A percentile compares a stretch with the other conserved stretches of the same genome.
phyloP scores from a whole-genome alignment of 2,797 vertebrate species.

The Lagocephalus sceleratus region DNA sequence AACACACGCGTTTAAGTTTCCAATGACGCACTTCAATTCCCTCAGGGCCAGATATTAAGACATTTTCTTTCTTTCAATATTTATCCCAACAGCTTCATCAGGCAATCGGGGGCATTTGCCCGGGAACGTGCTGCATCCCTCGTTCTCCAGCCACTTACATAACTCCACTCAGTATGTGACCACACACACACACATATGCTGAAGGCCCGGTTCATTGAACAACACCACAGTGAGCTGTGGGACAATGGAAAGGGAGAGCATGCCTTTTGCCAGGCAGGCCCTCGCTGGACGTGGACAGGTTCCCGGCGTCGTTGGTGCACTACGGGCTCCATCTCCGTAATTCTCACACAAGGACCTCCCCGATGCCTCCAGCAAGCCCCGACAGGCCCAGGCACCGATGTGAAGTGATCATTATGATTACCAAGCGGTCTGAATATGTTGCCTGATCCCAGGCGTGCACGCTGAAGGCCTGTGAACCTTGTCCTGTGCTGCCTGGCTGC shows the following conservation, averaged over 20 bases:
- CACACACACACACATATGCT: not conserved
- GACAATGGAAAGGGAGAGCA: not conserved
- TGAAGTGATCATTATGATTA: not conserved
- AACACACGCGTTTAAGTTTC: no score
- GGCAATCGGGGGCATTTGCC: not conserved
- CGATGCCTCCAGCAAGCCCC: not conserved
- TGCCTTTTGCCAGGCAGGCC: not conserved
- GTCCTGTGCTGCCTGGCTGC: conserved; percentile 30
- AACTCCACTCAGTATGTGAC: conserved; percentile 18
- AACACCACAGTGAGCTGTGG: not conserved
- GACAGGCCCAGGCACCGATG: conserved; percentile 20
- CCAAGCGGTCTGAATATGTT: not conserved
- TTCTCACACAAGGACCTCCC: conserved; percentile 3
- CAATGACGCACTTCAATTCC: no score
- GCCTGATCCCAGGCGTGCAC: conserved; percentile 11
- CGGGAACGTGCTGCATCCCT: conserved; percentile 32
- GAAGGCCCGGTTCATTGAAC: not conserved
- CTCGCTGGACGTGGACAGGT: not conserved
- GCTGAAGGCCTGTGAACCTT: conserved; percentile 34
- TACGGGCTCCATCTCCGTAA: conserved; percentile 5
- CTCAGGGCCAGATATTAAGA: no score
- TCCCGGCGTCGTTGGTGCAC: not conserved
- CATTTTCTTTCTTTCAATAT: no score
- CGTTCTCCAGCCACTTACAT: conserved; percentile 35
- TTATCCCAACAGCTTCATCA: not conserved